Conservation (phyloP, 2,113 vertebrate species). For the Gavialis gangeticus region DNA sequence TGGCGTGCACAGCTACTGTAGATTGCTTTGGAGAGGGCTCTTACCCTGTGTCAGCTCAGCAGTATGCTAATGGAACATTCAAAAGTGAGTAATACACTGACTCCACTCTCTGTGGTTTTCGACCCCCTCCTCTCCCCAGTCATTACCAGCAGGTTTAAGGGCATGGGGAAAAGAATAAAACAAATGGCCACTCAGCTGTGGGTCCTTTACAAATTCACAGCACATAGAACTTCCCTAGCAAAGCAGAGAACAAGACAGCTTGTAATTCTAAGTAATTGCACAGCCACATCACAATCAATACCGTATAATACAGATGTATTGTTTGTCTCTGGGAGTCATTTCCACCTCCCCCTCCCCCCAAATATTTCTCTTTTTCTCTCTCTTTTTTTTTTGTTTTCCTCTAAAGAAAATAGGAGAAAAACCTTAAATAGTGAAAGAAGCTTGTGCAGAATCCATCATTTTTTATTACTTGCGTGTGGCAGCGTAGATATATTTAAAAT, state of each 20-base stretch:
- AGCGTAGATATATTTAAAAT: conserved; percentile 2
- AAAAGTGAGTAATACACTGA: background rate
- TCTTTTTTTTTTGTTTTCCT: background rate
- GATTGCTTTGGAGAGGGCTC: background rate
- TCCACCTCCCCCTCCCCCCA: background rate
- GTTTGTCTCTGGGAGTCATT: background rate
- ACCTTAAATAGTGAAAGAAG: background rate
- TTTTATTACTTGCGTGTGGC: background rate
- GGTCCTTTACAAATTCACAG: background rate
- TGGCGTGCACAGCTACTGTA: background rate
- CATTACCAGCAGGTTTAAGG: conserved; percentile 14
- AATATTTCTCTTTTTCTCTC: background rate
- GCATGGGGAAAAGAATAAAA: background rate
- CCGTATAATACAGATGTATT: background rate
- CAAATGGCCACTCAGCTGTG: background rate
- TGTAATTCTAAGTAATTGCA: conserved; percentile 9
- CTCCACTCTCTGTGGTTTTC: background rate
- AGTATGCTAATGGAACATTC: background rate
- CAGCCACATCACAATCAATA: background rate
- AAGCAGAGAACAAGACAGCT: conserved; percentile 51
- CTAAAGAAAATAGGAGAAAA: background rate
- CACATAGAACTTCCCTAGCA: background rate
- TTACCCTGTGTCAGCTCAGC: background rate
- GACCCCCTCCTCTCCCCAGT: background rate
- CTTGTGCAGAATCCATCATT: background rate